Evolutionary conservation across 2,113 vertebrate genomes (phyloP).

Genomic region (Notiomystis cincta): DNA sequence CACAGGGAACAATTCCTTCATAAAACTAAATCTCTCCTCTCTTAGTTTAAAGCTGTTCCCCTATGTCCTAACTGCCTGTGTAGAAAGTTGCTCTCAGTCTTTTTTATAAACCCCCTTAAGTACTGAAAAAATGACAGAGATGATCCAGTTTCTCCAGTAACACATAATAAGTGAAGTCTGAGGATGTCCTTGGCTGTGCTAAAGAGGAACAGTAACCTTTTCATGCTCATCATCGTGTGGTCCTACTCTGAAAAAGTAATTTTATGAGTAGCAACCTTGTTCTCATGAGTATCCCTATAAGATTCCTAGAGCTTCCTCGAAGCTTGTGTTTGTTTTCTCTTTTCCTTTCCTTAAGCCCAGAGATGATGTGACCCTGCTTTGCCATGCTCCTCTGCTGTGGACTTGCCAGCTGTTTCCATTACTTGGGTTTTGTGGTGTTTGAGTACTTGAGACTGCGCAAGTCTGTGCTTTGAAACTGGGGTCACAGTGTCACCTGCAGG

Average conservation of each 20-base stretch:
- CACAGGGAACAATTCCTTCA: background rate
- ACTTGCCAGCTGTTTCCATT: background rate
- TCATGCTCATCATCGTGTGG: background rate
- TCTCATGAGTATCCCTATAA: background rate
- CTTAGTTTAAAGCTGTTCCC: background rate
- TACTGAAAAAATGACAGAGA: background rate
- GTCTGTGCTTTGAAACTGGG: background rate
- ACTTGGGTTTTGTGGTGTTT: background rate
- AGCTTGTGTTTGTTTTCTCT: background rate
- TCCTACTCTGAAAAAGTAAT: background rate
- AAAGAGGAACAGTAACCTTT: background rate
- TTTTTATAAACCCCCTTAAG: background rate
- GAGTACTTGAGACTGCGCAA: too few relatives aligned
- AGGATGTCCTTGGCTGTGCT: background rate
- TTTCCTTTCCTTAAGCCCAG: background rate
- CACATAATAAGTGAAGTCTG: accelerated
- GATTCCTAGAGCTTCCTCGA: background rate
- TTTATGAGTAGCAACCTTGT: background rate
- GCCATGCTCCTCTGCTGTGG: background rate
- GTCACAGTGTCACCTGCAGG: background rate
- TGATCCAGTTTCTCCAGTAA: background rate
- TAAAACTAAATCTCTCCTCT: background rate
- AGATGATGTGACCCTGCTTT: background rate
- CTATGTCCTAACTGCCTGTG: background rate
- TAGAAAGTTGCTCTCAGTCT: background rate